A percentile compares a stretch with the other conserved stretches of the same genome.
Evolutionary conservation across 2,888 invertebrate species (phyloP).

Genomic region (Abrostola tripartita): DNA sequence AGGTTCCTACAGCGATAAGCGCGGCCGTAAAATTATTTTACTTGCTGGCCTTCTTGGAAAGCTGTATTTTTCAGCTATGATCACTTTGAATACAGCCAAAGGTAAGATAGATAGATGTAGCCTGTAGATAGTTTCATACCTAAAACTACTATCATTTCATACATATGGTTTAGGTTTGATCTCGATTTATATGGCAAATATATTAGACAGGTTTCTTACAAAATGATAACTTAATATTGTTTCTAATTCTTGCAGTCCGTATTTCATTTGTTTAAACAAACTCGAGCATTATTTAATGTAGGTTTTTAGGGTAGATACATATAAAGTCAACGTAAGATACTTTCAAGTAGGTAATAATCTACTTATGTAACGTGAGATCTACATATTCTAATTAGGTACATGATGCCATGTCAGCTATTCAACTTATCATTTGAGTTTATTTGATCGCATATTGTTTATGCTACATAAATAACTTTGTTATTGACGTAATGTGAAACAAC

Average conservation of each 20-base stretch:
- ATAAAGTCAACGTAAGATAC: not conserved
- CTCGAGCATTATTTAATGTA: too few relatives aligned
- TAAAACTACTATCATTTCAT: too few relatives aligned
- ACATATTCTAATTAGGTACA: conserved; percentile 4
- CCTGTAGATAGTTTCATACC: too few relatives aligned
- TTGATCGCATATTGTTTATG: not conserved
- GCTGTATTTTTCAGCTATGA: conserved; percentile 92
- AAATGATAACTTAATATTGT: too few relatives aligned
- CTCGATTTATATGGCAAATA: too few relatives aligned
- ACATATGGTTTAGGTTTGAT: too few relatives aligned
- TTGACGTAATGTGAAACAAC: too few relatives aligned
- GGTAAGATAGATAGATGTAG: conserved; percentile 75
- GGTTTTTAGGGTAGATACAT: too few relatives aligned
- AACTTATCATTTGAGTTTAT: not conserved
- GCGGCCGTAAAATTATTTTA: conserved; percentile 92
- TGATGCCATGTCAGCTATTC: not conserved
- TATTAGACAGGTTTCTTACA: too few relatives aligned
- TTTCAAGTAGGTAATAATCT: not conserved
- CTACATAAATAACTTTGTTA: too few relatives aligned
- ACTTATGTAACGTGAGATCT: not conserved
- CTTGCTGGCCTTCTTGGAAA: conserved; percentile 92
- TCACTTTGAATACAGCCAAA: conserved; percentile 91
- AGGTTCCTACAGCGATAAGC: conserved; percentile 94
- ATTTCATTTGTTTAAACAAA: too few relatives aligned
- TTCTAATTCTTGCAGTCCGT: too few relatives aligned